Base-by-base conservation (phyloP, 2,797 vertebrate genomes). In the Emys orbicularis region DNA sequence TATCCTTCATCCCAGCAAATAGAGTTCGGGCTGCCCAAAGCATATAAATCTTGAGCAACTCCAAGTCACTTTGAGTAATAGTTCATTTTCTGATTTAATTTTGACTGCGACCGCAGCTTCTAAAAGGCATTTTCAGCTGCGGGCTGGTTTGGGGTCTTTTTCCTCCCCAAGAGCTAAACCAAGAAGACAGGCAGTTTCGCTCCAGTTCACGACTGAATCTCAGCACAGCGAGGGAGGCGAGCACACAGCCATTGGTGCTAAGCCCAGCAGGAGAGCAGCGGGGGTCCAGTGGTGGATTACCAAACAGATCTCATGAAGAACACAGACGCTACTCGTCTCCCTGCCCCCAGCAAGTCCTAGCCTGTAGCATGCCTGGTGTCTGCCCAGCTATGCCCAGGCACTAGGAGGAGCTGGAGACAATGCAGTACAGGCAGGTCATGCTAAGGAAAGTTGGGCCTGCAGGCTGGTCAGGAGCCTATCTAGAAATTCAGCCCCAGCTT, bases 51-150 rank as follows among this genome's bases (percentile, higher is more conserved):
- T 47, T 2, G 0, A 23, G 4, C 82, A 65, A 41, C 89, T 29
- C 92, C 1, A 0, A 57, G 88, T 2, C 53, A 2, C 81, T 83
- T n/a, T 65, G 83, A 85, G 76, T 1, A 41, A 50, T 3, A 61
- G 87, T 82, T 91, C 94, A 77, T 88, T 52, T 91, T 86, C 90
- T 95, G 50, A 85, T 68, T 81, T 80, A 25, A 27, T 94, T 95
- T 12, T 77, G 57, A 7, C 88, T 50, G 88, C 19, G 86, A 27
- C 61, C 3, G 0, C 77, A 89, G 86, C 25, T 68, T 65, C 86
- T 37, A 47, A 49, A 18, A 68, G 65, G 50, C 50, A 5, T 84
- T 80, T 87, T 59, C 84, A 90, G 90, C 2, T 1, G 84, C 2
- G 23, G 79, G 16, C 5, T 94, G 31, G 81, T 56, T 31, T 76